phyloP scores from a whole-genome alignment of 2,113 vertebrate species.

The Poeciliopsis prolifica region DNA sequence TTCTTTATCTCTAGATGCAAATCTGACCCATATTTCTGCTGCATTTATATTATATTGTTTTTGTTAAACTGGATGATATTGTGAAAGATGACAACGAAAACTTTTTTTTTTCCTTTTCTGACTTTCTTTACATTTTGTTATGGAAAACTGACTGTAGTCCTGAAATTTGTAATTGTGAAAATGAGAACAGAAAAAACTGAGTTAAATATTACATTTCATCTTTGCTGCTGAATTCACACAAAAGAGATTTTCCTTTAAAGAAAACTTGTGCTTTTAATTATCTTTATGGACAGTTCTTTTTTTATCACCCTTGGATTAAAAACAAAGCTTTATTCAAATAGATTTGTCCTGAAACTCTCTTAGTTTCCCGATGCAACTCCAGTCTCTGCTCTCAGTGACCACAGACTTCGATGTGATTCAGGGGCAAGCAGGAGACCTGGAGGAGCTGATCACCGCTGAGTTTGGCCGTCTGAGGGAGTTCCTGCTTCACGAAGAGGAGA shows the following conservation, averaged over 20 bases:
- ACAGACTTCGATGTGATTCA: constrained; percentile 18
- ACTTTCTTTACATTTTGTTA: neutral
- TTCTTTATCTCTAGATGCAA: neutral
- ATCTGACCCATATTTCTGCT: no score
- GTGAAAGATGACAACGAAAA: no score
- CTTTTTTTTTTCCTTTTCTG: no score
- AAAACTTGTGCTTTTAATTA: neutral
- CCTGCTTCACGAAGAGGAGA: constrained; percentile 68
- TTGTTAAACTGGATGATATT: no score
- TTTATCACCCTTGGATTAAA: neutral
- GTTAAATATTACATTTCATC: neutral
- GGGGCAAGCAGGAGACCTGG: constrained; percentile 67
- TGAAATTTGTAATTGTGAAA: neutral
- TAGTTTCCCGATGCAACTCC: neutral
- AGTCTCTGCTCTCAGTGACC: constrained; percentile 1
- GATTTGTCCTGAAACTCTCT: neutral
- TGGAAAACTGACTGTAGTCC: neutral
- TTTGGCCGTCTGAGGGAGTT: constrained; percentile 69
- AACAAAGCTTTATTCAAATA: no score
- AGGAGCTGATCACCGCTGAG: constrained; percentile 67
- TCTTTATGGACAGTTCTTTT: neutral
- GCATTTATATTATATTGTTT: no score
- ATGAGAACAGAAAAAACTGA: neutral
- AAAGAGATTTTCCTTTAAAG: neutral
- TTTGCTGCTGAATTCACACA: neutral